Percentiles rank a stretch among this genome's conserved stretches.
Evolutionary conservation across 2,888 invertebrate genomes (phyloP).

Genomic region (Hydropsyche betteni): DNA sequence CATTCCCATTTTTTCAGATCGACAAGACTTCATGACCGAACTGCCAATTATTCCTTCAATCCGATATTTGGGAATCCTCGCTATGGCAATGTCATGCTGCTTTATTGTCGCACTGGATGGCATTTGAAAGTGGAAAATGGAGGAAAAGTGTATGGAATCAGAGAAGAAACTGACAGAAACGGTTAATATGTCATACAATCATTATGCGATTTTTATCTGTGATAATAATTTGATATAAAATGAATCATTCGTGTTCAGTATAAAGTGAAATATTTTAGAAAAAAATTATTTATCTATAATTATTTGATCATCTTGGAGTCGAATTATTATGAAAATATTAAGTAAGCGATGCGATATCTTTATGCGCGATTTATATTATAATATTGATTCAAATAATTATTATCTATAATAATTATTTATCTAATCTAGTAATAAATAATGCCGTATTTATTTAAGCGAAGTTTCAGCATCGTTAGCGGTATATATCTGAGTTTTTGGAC

Average conservation of each 20-base stretch:
- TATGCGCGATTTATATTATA: no score
- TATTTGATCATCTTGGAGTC: no score
- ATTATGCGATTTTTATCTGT: not conserved
- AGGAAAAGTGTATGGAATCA: slow-evolving; percentile 64
- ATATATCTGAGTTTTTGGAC: not conserved
- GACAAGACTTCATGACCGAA: slow-evolving; percentile 36
- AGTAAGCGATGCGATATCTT: no score
- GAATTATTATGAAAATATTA: no score
- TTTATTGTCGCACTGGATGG: slow-evolving; percentile 67
- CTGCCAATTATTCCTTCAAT: slow-evolving; percentile 53
- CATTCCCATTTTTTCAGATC: slow-evolving; percentile 30
- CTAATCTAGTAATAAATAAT: no score
- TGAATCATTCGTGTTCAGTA: not conserved
- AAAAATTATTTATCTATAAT: not conserved
- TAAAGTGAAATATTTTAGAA: no score
- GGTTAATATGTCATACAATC: slow-evolving; percentile 2
- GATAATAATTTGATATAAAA: not conserved
- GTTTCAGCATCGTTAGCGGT: no score
- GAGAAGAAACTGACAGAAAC: slow-evolving; percentile 60
- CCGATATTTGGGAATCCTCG: slow-evolving; percentile 58
- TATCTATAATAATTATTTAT: no score
- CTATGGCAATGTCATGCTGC: slow-evolving; percentile 64
- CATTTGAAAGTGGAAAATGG: slow-evolving; percentile 65
- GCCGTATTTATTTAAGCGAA: no score
- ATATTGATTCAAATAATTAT: no score